phyloP scores from a whole-genome alignment of 2,888 invertebrate genomes.

The Troglohyphantes excavatus region DNA sequence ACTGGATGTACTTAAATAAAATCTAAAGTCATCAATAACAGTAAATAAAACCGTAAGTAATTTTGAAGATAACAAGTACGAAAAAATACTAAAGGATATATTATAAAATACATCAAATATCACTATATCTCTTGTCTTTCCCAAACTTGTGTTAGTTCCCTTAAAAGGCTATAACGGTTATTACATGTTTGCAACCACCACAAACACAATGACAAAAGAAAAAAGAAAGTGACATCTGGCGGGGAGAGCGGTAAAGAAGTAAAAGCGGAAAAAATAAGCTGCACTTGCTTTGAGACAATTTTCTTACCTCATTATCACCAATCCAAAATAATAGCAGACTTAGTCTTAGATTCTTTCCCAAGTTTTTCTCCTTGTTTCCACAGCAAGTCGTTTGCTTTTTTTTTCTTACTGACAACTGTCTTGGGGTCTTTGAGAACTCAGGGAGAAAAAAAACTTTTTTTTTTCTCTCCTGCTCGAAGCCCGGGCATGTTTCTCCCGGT shows the following conservation, averaged over 20 bases:
- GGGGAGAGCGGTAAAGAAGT: conserved; percentile 15
- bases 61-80: no score
- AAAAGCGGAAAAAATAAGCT: conserved; percentile 52
- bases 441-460: conserved; percentile 48
- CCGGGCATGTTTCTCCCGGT: conserved; percentile 31
- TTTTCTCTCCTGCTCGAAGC: not conserved
- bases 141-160: not conserved
- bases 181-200: conserved; percentile 49
- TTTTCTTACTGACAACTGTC: conserved; percentile 55
- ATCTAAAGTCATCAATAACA: no score
- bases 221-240: conserved; percentile 51
- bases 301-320: conserved; percentile 76
- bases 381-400: conserved; percentile 53
- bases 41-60: no score
- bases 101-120: not conserved
- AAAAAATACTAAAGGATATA: not conserved
- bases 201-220: conserved; percentile 7
- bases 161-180: conserved; percentile 36
- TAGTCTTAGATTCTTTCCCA: conserved; percentile 58
- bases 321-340: conserved; percentile 77
- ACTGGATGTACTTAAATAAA: no score
- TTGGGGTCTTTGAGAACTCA: conserved; percentile 40
- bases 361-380: conserved; percentile 54
- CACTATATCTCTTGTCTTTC: not conserved
- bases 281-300: conserved; percentile 76